A percentile compares a stretch with the other conserved stretches of the same genome.
Evolutionary conservation across 2,113 vertebrate genomes (phyloP).

Genomic region (Loxodonta africana): DNA sequence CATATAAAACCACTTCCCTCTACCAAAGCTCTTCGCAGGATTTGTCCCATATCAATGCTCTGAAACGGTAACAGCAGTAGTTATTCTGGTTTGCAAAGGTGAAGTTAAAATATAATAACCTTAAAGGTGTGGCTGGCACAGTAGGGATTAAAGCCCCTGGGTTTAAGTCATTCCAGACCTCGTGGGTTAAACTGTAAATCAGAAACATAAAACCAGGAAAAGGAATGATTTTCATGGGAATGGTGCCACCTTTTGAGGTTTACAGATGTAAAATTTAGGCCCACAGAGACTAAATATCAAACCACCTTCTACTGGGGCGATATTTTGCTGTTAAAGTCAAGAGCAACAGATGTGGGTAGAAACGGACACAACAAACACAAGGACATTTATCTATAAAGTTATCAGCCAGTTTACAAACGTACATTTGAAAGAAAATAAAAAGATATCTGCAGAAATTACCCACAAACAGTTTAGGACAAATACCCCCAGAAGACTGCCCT

Average conservation of each 20-base stretch:
- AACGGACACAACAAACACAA: not conserved
- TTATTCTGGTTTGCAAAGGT: not conserved
- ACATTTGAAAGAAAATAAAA: conserved; percentile 19
- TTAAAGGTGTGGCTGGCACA: not conserved
- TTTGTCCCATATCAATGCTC: not conserved
- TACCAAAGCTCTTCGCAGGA: not conserved
- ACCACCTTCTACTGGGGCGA: not conserved
- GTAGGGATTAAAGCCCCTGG: not conserved
- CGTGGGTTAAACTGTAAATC: not conserved
- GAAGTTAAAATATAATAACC: not conserved
- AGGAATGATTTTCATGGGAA: not conserved
- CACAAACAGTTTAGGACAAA: not conserved
- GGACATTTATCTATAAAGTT: not conserved
- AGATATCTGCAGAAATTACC: not conserved
- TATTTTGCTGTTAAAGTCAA: conserved; percentile 29
- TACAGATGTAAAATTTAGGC: not conserved
- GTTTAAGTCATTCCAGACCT: not conserved
- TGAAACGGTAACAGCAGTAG: not conserved
- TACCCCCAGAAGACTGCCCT: not conserved
- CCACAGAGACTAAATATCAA: not conserved
- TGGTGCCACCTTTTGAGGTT: not conserved
- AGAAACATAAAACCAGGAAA: conserved; percentile 33
- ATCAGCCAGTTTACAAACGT: not conserved
- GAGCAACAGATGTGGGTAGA: not conserved
- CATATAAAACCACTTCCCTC: not conserved